Evolutionary conservation across 2,113 vertebrate genomes (phyloP).

Genomic region (Anas platyrhynchos): DNA sequence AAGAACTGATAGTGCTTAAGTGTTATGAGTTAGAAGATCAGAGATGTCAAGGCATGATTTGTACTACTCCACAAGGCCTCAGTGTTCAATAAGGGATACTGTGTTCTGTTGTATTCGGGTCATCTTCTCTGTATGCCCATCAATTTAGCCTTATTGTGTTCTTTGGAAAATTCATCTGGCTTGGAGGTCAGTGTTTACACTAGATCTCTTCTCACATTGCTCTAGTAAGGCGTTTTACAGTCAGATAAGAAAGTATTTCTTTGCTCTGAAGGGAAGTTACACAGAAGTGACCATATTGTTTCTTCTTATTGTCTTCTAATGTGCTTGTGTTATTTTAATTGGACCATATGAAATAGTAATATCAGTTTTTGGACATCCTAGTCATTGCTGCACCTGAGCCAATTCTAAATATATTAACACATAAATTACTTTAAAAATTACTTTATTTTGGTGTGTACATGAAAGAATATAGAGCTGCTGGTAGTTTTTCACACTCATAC

Average conservation of each 20-base stretch:
- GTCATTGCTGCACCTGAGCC: background rate
- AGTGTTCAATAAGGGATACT: background rate
- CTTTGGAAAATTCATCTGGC: background rate
- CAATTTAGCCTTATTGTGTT: background rate
- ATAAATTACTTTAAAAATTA: background rate
- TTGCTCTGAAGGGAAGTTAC: background rate
- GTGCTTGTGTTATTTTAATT: background rate
- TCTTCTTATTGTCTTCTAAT: background rate
- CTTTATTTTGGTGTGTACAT: background rate
- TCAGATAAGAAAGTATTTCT: background rate
- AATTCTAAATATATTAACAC: background rate
- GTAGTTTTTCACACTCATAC: background rate
- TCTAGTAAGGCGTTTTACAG: background rate
- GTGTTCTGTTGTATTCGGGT: background rate
- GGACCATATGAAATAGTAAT: background rate
- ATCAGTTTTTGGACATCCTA: background rate
- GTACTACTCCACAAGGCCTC: background rate
- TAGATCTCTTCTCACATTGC: background rate
- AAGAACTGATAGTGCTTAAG: background rate
- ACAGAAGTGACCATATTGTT: background rate
- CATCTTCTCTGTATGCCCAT: background rate
- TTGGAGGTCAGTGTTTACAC: background rate
- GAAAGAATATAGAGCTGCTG: background rate
- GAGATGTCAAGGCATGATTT: background rate
- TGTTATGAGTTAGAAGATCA: background rate